Evolutionary conservation across 2,797 vertebrate genomes (phyloP), one percentile per base, ranked within the genome.

Genomic region (Galaxias olidus): DNA sequence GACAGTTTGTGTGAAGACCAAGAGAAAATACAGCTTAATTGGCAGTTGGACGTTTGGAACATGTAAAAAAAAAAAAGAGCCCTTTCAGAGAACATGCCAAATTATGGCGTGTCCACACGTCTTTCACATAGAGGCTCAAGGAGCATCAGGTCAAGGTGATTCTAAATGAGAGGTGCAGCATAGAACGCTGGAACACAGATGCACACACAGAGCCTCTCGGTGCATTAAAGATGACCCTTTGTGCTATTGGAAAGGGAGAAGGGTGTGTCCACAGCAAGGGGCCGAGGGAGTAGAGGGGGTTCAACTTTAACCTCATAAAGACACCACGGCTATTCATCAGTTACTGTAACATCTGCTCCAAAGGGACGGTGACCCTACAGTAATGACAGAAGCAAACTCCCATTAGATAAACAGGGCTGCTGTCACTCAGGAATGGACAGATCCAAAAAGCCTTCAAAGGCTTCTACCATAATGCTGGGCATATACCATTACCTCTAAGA

Each of bases 301-400:
- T 88, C 83, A 92, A 91, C 89, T 92, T 90, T 92, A 89, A 92
- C 91, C 92, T 88, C 91, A 91, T 93, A 91, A 92, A 93, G 68
- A 69, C 62, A 87, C 78, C 67, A 80, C 69, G 55, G 84, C 91
- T 92, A 89, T 86, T 93, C 88, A 93, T 93, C 92, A 92, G 87
- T 84, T 84, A 87, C 82, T 84, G 90, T 89, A 92, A 91, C 91
- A 93, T 90, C 92, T 93, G 92, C 84, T 89, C 75, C 65, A 75
- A 61, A 56, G 76, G 76, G 80, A 82, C 71, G 72, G 86, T 88
- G 88, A 91, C 84, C 85, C 80, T 71, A 69, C 83, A 67, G 81
- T 91, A 92, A 92, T 90, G 89, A 90, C 84, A 92, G 91, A 88
- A 89, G 80, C 63, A 73, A 79, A 85, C 69, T 74, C 82, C 85